Base-by-base conservation (phyloP, 1,140 invertebrate genomes). In the Camponotus floridanus region DNA sequence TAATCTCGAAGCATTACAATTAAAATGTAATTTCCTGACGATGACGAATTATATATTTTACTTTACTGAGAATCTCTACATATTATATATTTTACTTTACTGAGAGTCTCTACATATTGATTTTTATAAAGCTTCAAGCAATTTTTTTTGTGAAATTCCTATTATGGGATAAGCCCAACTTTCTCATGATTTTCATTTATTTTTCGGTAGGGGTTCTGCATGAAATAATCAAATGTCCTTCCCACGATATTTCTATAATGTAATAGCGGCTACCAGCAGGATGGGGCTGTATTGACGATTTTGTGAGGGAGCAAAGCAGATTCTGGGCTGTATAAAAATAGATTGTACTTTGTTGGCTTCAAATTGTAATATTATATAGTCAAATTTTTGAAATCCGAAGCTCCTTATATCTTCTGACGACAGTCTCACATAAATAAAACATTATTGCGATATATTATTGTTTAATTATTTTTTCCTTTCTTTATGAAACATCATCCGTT, bases 241-340 rank as follows among this genome's bases (percentile, higher is more conserved):
- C 51, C 9, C 18, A 73, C n/a, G 13, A 48, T 36, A 33, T 73
- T 36, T 18, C 31, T 7, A n/a, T 33, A 39, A 57, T 33, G 59
- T 39, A 39, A 26, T 21, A 57, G 36, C 6, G 7, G 7, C 15
- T 51, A 55, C 15, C 68, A 71, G 9, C 26, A 74, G n/a, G 33
- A 21, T 8, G 6, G 51, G 5, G 6, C 1, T 31, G 18, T 57
- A 57, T 74, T 36, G 33, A 74, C 18, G 33, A 74, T 57, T 57
- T 26, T 13, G 8, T 13, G 13, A 36, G 33, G 13, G 33, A 74
- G 51, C 51, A 26, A 15, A 74, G 51, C n/a, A 39, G 26, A 57
- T 74, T 51, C 51, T 74, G 33, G 3, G 71, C 11, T 7, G n/a
- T 15, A 74, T 11, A 57, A 74, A 74, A 74, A 74, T 74, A 74